phyloP scores from a whole-genome alignment of 2,113 vertebrate genomes.

The Nicator chloris region DNA sequence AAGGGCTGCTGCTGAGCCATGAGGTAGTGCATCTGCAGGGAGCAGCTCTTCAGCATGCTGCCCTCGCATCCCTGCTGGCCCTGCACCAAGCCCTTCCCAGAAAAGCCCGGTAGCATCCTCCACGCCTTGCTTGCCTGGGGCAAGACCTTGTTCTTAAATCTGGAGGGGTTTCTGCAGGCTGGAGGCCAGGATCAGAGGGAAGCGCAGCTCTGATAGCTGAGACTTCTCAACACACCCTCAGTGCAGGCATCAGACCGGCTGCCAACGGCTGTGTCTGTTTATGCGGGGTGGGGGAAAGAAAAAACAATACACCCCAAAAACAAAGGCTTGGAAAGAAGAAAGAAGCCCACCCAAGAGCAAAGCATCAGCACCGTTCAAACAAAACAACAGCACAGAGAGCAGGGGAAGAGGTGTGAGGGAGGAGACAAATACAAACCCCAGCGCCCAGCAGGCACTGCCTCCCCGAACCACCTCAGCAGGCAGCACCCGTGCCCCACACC shows the following conservation, averaged over 20 bases:
- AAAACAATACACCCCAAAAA: conserved; percentile 53
- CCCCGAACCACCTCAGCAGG: not conserved
- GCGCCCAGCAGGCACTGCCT: not conserved
- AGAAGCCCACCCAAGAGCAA: conserved; percentile 56
- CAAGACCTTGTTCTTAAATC: not conserved
- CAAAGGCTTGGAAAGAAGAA: conserved; percentile 42
- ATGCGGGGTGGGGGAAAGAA: not conserved
- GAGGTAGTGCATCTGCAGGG: not conserved
- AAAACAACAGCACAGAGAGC: conserved; percentile 14
- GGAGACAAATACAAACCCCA: not conserved
- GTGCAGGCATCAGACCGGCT: not conserved
- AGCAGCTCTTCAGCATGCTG: not conserved
- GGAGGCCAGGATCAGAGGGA: not conserved
- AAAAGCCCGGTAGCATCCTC: not conserved
- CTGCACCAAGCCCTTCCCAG: not conserved
- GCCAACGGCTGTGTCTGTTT: conserved; percentile 20
- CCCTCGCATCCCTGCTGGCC: not conserved
- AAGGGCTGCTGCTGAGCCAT: not conserved
- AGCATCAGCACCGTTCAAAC: conserved; percentile 18
- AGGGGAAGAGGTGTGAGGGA: not conserved
- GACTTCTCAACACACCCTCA: not conserved
- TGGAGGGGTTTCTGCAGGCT: not conserved
- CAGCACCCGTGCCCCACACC: not conserved
- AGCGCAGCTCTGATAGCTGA: not conserved
- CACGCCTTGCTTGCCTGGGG: fast-evolving